These are phyloP conservation scores for Struthidea cinerea DNA, from an alignment of 2,113 vertebrate species.

Conservation along the genomic window DNA sequence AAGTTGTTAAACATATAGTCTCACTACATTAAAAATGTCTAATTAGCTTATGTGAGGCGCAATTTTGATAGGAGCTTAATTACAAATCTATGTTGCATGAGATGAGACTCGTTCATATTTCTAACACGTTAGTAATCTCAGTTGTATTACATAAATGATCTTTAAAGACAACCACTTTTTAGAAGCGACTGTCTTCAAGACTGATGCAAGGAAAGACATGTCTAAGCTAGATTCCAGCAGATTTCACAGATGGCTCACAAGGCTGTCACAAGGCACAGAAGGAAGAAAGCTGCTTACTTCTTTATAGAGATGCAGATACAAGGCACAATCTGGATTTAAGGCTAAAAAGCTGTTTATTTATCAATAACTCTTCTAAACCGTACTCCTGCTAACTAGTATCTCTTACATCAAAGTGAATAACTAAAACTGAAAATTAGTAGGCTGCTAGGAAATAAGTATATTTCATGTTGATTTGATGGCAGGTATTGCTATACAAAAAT, in stretches of 20 bases:
- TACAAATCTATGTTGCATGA: background rate
- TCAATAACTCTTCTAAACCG: background rate
- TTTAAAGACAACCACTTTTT: background rate
- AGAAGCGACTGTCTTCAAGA: background rate
- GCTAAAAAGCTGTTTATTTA: background rate
- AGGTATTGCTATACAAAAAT: background rate
- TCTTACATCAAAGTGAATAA: background rate
- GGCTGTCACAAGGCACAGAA: conserved; percentile 8
- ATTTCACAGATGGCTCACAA: conserved; percentile 33
- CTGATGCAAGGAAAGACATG: background rate
- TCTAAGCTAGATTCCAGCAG: background rate
- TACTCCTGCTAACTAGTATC: background rate
- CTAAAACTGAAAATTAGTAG: background rate
- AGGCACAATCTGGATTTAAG: background rate
- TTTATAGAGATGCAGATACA: background rate
- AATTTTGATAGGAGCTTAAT: background rate
- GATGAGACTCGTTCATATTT: background rate
- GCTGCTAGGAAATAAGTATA: background rate
- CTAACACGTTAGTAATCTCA: background rate
- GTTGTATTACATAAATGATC: background rate
- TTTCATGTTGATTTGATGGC: background rate
- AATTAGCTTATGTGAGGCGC: background rate
- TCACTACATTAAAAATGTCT: background rate
- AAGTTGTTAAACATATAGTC: background rate
- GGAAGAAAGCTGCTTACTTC: background rate